Evolutionary conservation across 1,140 invertebrate genomes (phyloP), one percentile per base, ranked within the genome.

Genomic region (Heliothis subflexa): DNA sequence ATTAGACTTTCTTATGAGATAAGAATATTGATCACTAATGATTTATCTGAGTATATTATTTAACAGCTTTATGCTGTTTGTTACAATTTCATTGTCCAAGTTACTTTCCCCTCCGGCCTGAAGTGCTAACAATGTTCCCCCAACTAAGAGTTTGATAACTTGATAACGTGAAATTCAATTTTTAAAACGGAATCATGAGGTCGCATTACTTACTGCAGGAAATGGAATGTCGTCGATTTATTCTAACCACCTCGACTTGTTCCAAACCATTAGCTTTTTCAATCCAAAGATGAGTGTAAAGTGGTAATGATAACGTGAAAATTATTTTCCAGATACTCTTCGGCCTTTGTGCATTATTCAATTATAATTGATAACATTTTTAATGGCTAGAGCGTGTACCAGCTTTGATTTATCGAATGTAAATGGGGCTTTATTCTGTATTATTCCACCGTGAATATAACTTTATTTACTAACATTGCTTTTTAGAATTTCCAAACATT

Each of bases 231-330:
- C 89, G 83, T 81, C 89, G 89, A 91, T 92, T 90, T 89, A 91
- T 92, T 91, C 90, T 87, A 92, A 92, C 89, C 87, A 85, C 89
- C 79, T 84, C 85, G 85, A 82, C 84, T 90, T 88, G 89, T 92
- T 92, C 89, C 91, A 82, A 87, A 73, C 91, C 91, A 92, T 91
- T 92, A 88, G 83, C 86, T 92, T 91, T 92, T 91, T 89, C 89
- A 91, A 91, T 91, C 87, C 85, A 85, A 86, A 88, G 85, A 86
- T 88, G 85, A 85, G 85, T 85, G 85, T 88, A 86, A 89, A 89
- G 84, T 88, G 87, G 81, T 88, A 85, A 84, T 88, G 86, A 92
- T 89, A 87, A 87, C 81, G 74, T 64, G 47, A 57, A 52, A 55
- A 55, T 77, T 77, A 77, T 77, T 55, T 55, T 21, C 25, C 59